Percentiles rank a stretch among this genome's conserved stretches.
Evolutionary conservation across 2,888 invertebrate genomes (phyloP).

Genomic region (Eudasyphora cyanicolor): DNA sequence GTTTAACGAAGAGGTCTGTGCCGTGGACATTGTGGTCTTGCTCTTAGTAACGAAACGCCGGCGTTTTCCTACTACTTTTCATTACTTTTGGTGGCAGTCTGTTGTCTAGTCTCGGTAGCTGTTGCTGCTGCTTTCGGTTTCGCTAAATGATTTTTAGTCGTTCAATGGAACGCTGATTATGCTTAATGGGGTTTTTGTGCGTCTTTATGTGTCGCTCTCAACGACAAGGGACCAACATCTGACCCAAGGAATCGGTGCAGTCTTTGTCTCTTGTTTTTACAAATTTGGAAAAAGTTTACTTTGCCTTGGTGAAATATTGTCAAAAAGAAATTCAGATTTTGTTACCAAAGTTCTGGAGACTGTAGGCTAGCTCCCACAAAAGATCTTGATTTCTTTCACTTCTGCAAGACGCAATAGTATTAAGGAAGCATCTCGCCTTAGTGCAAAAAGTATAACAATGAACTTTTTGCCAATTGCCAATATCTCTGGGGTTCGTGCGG

Average conservation of each 20-base stretch:
- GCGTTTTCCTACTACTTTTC: conserved; percentile 22
- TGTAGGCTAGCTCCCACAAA: neutral
- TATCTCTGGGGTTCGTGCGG: neutral
- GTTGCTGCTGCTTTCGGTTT: conserved; percentile 72
- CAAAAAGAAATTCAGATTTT: conserved; percentile 44
- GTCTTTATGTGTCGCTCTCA: conserved; percentile 56
- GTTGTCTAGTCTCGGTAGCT: conserved; percentile 37
- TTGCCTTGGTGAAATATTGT: neutral
- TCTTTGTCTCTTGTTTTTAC: neutral
- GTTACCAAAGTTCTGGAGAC: neutral
- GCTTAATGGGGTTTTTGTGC: conserved; percentile 69
- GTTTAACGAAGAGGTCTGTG: conserved; percentile 22
- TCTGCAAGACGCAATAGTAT: conserved; percentile 52
- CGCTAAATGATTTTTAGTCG: conserved; percentile 80
- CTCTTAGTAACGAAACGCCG: conserved; percentile 30
- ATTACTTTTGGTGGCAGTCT: neutral
- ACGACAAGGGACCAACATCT: neutral
- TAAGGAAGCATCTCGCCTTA: neutral
- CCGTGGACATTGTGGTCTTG: conserved; percentile 38
- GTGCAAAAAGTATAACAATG: conserved; percentile 17
- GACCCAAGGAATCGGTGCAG: neutral
- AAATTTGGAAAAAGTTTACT: neutral
- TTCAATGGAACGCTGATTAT: conserved; percentile 80
- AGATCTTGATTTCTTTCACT: conserved; percentile 3
- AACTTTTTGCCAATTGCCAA: conserved; percentile 21